phyloP scores from a whole-genome alignment of 1,140 invertebrate species.

The Meteorus sp. region DNA sequence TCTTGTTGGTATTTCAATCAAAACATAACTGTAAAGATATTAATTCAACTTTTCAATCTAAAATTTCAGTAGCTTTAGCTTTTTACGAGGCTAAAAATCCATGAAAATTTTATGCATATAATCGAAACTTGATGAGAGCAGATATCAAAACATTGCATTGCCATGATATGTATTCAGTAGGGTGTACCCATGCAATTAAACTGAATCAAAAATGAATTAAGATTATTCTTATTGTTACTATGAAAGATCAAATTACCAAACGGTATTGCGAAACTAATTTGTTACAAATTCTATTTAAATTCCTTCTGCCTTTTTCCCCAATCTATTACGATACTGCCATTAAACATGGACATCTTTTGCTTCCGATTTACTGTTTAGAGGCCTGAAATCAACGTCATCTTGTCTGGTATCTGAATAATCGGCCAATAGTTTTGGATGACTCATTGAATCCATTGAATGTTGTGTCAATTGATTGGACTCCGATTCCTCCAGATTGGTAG shows the following conservation, averaged over 20 bases:
- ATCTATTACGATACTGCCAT: conserved; percentile 32
- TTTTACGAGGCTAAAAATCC: too few relatives aligned
- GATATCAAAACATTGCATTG: neutral
- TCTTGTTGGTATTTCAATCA: neutral
- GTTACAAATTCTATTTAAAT: too few relatives aligned
- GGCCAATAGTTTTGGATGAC: conserved; percentile 32
- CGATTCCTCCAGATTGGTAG: conserved; percentile 48
- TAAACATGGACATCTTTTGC: conserved; percentile 45
- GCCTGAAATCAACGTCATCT: conserved; percentile 41
- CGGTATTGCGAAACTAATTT: too few relatives aligned
- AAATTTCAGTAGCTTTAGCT: too few relatives aligned
- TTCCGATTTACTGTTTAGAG: conserved; percentile 35
- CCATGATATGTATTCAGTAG: conserved; percentile 14
- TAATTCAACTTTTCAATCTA: too few relatives aligned
- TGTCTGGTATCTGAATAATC: conserved; percentile 47
- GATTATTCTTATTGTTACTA: too few relatives aligned
- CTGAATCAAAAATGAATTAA: neutral
- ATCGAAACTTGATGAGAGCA: too few relatives aligned
- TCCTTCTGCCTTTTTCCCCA: too few relatives aligned
- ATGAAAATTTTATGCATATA: too few relatives aligned
- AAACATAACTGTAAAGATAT: too few relatives aligned
- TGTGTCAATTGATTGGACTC: conserved; percentile 45
- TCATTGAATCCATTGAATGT: conserved; percentile 34
- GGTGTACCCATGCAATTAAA: neutral
- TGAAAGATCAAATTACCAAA: too few relatives aligned